Conservation (phyloP, 2,113 vertebrate species). For the Strix uralensis region DNA sequence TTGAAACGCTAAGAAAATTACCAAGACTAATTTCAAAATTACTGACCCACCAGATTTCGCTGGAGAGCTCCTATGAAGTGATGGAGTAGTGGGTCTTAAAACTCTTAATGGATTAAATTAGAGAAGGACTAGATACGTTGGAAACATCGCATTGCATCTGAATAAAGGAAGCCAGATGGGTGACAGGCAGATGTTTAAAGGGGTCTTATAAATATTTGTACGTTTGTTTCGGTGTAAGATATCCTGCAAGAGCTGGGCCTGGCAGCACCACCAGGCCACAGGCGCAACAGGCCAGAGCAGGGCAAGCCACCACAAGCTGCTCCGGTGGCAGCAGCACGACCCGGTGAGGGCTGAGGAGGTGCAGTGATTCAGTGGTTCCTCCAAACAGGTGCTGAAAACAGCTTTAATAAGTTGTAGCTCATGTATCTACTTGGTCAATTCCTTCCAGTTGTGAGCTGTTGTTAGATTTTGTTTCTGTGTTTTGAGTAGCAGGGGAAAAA, state of each 20-base stretch:
- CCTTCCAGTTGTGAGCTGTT: background rate
- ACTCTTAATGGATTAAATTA: background rate
- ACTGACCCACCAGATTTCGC: background rate
- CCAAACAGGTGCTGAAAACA: background rate
- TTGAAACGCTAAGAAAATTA: background rate
- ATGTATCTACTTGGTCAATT: background rate
- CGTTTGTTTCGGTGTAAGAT: background rate
- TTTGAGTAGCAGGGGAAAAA: background rate
- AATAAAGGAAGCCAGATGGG: background rate
- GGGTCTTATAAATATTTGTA: background rate
- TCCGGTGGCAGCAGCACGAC: accelerated
- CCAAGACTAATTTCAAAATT: background rate
- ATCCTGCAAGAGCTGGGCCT: background rate
- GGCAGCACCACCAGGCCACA: background rate
- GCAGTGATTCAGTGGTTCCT: background rate
- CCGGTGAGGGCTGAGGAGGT: background rate
- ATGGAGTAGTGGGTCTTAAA: background rate
- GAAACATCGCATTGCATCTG: accelerated
- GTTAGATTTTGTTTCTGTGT: background rate
- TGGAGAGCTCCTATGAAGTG: background rate
- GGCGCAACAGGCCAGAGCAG: background rate
- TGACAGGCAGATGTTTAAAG: background rate
- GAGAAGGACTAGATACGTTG: background rate
- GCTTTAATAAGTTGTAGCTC: background rate
- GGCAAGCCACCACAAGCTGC: background rate